A percentile compares a stretch with the other conserved stretches of the same genome.
Conservation (phyloP, 2,888 invertebrate genomes). For the Macaria liturata region DNA sequence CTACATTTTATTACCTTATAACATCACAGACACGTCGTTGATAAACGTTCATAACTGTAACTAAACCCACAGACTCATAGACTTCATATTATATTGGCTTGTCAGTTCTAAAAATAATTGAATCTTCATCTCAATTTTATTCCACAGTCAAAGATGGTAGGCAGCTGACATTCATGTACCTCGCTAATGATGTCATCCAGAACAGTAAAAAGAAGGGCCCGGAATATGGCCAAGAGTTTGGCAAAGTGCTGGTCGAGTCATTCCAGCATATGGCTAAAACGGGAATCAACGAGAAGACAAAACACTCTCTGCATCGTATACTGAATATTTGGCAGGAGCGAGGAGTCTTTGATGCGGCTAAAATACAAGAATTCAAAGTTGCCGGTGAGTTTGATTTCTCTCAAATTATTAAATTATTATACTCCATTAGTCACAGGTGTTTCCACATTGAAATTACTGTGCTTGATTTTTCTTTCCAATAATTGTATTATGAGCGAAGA, state of each 20-base stretch:
- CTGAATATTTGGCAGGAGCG: slow-evolving; percentile 96
- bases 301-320: slow-evolving; percentile 90
- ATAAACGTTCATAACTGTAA: too few relatives aligned
- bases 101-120: too few relatives aligned
- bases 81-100: too few relatives aligned
- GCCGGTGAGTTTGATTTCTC: slow-evolving; percentile 62
- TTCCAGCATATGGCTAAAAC: slow-evolving; percentile 92
- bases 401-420: too few relatives aligned
- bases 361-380: slow-evolving; percentile 91
- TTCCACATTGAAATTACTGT: too few relatives aligned
- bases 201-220: slow-evolving; percentile 99
- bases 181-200: slow-evolving; percentile 99
- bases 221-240: slow-evolving; percentile 96
- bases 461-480: too few relatives aligned
- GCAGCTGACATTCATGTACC: slow-evolving; percentile 97
- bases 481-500: too few relatives aligned
- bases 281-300: slow-evolving; percentile 90
- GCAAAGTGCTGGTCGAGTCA: slow-evolving; percentile 89
- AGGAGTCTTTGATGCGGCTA: slow-evolving; percentile 92
- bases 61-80: too few relatives aligned
- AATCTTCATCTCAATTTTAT: background rate
- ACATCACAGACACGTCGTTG: too few relatives aligned
- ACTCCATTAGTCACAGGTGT: too few relatives aligned
- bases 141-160: slow-evolving; percentile 90
- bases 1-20: too few relatives aligned